These are phyloP conservation scores for Smutsia gigantea DNA, from an alignment of 2,797 vertebrate species.

Conservation along the genomic window DNA sequence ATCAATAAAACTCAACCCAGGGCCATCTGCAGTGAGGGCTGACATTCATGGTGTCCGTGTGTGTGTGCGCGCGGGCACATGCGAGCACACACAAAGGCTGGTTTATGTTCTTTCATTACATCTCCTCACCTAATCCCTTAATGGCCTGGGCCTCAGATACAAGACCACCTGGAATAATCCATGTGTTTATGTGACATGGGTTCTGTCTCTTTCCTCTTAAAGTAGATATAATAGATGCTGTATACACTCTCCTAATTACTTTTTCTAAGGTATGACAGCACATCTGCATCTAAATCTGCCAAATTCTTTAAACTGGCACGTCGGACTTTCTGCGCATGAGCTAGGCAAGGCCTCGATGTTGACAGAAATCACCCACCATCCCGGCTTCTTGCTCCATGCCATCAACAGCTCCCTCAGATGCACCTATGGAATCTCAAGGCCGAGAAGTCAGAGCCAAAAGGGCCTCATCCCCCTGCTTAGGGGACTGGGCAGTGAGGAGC, in stretches of 20 bases:
- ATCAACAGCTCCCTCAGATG: background rate
- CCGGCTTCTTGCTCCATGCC: background rate
- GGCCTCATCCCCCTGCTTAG: background rate
- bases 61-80: background rate
- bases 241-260: background rate
- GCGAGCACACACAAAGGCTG: accelerated
- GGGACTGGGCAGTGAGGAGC: background rate
- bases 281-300: background rate
- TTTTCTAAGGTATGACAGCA: background rate
- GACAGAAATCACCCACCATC: background rate
- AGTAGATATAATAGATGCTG: slow-evolving; percentile 19
- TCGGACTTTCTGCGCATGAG: background rate
- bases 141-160: slow-evolving; percentile 67
- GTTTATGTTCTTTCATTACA: background rate
- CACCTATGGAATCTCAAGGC: background rate
- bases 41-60: accelerated
- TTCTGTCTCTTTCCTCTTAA: slow-evolving; percentile 25
- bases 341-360: background rate
- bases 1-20: background rate
- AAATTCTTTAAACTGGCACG: background rate
- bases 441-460: background rate
- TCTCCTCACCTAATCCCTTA: slow-evolving; percentile 65
- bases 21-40: background rate
- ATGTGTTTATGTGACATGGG: slow-evolving; percentile 56
- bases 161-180: slow-evolving; percentile 69